Evolutionary conservation across 2,888 invertebrate genomes (phyloP).

Genomic region (Sericinus montela): DNA sequence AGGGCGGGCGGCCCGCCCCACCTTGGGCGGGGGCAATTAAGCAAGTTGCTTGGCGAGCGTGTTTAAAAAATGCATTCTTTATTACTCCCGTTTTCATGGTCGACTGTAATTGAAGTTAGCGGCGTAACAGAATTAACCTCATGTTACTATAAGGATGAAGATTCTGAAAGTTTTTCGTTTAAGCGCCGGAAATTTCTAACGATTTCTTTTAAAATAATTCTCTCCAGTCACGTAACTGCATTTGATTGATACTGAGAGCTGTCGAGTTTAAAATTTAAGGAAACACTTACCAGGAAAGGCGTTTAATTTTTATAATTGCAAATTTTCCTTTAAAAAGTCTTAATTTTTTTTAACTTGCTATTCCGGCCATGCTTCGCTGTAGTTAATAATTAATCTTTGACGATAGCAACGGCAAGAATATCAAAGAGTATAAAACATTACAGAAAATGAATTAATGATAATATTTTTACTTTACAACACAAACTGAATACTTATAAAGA

Average conservation of each 20-base stretch:
- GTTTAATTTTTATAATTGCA: too few species aligned
- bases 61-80: conserved; percentile 62
- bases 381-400: too few species aligned
- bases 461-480: too few species aligned
- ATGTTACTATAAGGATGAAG: conserved; percentile 2
- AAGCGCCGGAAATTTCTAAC: conserved; percentile 3
- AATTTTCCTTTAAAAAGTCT: too few species aligned
- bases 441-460: too few species aligned
- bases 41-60: conserved; percentile 41
- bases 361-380: too few species aligned
- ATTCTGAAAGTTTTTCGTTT: conserved; percentile 1
- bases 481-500: too few species aligned
- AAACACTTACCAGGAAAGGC: too few species aligned
- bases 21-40: conserved; percentile 71
- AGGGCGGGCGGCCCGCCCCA: conserved; percentile 61
- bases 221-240: conserved; percentile 1
- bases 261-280: not conserved
- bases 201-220: conserved; percentile 5
- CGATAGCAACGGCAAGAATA: too few species aligned
- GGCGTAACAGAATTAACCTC: conserved; percentile 16
- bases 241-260: not conserved
- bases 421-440: too few species aligned
- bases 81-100: conserved; percentile 43
- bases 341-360: too few species aligned
- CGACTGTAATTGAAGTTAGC: conserved; percentile 35